Base-by-base conservation (phyloP, 2,888 invertebrate species). In the Busseola fusca region DNA sequence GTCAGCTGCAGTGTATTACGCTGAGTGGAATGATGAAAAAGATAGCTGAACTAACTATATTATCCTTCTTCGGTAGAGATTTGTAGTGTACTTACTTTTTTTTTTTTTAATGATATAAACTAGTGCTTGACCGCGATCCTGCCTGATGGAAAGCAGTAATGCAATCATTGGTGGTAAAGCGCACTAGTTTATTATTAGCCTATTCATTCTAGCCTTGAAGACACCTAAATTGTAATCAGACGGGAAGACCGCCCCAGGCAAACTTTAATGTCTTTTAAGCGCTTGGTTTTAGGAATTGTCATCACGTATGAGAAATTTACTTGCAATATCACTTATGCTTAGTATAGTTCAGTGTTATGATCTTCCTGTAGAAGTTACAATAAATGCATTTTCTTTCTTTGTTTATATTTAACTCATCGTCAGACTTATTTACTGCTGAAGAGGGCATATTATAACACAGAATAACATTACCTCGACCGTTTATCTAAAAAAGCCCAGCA, bases 401-500 rank as follows among this genome's bases (percentile, higher is more conserved):
- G 34, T 34, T 34, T 18, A 10, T 34, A 27, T 3, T 21, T 72
- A 56, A 48, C 18, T 16, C 25, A 48, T 16, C 25, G 0, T 21
- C 12, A 25, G 18, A 27, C 10, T 14, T 16, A 18, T 30, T 14
- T 10, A 14, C n/a, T 14, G 57, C 16, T 21, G n/a, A n/a, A 56
- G 48, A 62, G 12, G 14, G n/a, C n/a, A n/a, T 52, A 6, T 52
- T 25, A 37, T 14, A 40, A 58, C 42, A 72, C 18, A 64, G 63
- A 59, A 50, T 34, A 54, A 65, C 27, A 69, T 30, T 63, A 40
- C 25, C 16, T 69, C 50, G 58, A 25, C 45, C 57, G 65, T 72
- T 74, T 71, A 76, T 58, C 69, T 72, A 66, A 58, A 78, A 72
- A 72, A 72, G 62, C 64, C 21, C 64, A n/a, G n/a, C n/a, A 73